These are phyloP conservation scores for Seira musarum DNA, from an alignment of 2,888 invertebrate species.

Conservation along the genomic window DNA sequence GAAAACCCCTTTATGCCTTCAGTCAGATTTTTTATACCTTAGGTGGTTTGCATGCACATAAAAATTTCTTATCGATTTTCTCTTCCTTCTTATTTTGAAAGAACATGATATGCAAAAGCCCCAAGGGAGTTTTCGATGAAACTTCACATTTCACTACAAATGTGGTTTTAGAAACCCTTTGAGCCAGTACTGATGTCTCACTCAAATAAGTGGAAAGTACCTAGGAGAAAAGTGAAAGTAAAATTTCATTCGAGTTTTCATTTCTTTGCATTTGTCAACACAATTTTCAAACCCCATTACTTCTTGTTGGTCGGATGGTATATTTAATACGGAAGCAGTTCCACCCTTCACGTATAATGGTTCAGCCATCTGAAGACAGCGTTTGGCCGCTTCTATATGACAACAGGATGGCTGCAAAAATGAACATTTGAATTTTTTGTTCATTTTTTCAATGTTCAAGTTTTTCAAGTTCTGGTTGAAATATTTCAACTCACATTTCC, in stretches of 20 bases:
- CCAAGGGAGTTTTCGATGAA: constrained; percentile 75
- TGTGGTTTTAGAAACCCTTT: constrained; percentile 80
- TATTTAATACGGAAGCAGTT: constrained; percentile 77
- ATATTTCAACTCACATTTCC: constrained; percentile 26
- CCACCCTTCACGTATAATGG: constrained; percentile 78
- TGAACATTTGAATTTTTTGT: too few species aligned
- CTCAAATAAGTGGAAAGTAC: constrained; percentile 77
- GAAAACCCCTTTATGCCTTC: constrained; percentile 48
- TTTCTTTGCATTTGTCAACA: not conserved
- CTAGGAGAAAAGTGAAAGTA: too few species aligned
- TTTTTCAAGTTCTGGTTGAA: not conserved
- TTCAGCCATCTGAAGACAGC: constrained; percentile 77
- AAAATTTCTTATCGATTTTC: constrained; percentile 75
- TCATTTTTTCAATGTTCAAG: too few species aligned
- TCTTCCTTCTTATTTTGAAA: constrained; percentile 72
- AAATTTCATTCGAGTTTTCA: constrained; percentile 29
- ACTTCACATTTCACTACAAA: constrained; percentile 82
- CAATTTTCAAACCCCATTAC: constrained; percentile 69
- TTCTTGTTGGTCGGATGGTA: constrained; percentile 76
- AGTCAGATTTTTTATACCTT: too few species aligned
- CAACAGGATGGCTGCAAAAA: constrained; percentile 73
- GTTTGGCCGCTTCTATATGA: constrained; percentile 79
- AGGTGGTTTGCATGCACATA: constrained; percentile 76
- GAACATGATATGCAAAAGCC: constrained; percentile 81
- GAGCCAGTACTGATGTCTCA: constrained; percentile 78